phyloP scores from a whole-genome alignment of 2,888 invertebrate genomes.

The Apotomis capreana region DNA sequence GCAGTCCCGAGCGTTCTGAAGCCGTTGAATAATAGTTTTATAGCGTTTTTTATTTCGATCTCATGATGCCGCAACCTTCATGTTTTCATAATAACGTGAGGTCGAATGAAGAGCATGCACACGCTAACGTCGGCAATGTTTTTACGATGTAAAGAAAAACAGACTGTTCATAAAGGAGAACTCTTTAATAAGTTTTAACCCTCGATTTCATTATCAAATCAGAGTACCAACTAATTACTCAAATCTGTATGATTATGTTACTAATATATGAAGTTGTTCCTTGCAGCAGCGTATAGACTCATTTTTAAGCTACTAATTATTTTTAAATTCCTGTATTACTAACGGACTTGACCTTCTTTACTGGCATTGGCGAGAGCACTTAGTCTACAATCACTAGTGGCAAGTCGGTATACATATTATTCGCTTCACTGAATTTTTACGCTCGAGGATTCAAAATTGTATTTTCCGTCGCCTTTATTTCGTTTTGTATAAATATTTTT shows the following conservation, averaged over 20 bases:
- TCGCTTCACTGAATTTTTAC: neutral
- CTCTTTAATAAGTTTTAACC: no score
- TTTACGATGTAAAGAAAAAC: constrained; percentile 19
- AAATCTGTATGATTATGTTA: neutral
- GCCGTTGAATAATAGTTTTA: neutral
- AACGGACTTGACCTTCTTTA: neutral
- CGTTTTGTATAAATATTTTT: constrained; percentile 19
- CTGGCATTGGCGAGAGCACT: neutral
- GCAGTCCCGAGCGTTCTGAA: neutral
- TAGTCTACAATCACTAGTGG: neutral
- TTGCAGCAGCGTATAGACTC: no score
- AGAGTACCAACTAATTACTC: no score
- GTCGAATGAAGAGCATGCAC: constrained; percentile 19
- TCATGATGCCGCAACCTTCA: constrained; percentile 2
- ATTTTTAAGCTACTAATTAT: neutral
- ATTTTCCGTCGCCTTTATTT: constrained; percentile 14
- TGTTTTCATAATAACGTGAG: constrained; percentile 28
- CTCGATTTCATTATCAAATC: no score
- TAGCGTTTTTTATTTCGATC: constrained; percentile 2
- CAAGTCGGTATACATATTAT: neutral
- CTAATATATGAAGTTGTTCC: no score
- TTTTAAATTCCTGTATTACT: neutral
- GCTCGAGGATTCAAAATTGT: neutral
- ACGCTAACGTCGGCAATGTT: constrained; percentile 10
- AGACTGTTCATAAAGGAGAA: neutral